A percentile compares a stretch with the other conserved stretches of the same genome.
These are phyloP conservation scores for Gulo gulo DNA, from an alignment of 2,113 vertebrate species.

Conservation along the genomic window DNA sequence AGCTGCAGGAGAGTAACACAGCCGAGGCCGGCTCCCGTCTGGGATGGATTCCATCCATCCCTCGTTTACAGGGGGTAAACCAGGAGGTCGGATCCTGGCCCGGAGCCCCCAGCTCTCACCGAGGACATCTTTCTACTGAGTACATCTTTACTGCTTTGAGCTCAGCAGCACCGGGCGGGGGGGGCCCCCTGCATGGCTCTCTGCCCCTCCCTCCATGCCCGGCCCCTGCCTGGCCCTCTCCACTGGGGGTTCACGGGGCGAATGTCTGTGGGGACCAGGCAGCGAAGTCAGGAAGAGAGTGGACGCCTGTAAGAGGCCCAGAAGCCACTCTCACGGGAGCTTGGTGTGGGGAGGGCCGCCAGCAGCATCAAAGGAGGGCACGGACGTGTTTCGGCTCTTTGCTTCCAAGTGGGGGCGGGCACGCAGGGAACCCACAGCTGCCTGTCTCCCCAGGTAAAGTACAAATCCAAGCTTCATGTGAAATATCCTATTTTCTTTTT, in stretches of 20 bases:
- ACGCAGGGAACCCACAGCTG: too few species aligned
- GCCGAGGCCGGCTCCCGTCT: too few species aligned
- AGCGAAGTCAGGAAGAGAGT: fast-evolving
- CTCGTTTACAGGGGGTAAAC: background rate
- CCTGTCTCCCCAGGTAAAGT: background rate
- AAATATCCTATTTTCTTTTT: background rate
- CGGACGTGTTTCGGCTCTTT: fast-evolving
- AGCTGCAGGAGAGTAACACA: fast-evolving
- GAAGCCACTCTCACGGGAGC: fast-evolving
- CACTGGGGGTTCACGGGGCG: fast-evolving
- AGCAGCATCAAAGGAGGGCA: fast-evolving
- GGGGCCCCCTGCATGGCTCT: fast-evolving
- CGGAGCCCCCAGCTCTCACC: fast-evolving
- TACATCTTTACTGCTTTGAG: background rate
- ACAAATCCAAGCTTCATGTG: background rate
- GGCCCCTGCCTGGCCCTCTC: background rate
- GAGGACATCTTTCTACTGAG: fast-evolving
- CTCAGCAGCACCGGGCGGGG: fast-evolving
- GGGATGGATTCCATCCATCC: too few species aligned
- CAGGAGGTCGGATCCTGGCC: fast-evolving
- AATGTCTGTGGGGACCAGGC: fast-evolving
- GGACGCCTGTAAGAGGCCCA: background rate
- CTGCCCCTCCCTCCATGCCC: background rate
- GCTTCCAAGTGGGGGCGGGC: fast-evolving
- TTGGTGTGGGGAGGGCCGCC: fast-evolving